Evolutionary conservation across 2,888 invertebrate species (phyloP).

Genomic region (Drosophila paranaensis): DNA sequence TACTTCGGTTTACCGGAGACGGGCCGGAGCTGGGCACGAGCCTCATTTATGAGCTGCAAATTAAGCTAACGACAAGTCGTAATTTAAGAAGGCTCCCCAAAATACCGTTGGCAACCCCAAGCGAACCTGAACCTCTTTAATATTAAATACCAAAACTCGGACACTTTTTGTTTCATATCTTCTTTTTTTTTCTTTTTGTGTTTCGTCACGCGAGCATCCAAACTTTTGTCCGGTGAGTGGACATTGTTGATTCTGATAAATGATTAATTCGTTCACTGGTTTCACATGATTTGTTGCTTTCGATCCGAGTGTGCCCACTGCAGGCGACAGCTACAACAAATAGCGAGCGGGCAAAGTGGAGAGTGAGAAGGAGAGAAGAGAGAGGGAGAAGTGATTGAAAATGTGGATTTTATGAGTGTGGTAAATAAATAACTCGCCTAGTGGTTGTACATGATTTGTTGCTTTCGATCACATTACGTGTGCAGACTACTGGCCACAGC

Average conservation of each 20-base stretch:
- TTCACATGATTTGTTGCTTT: slow-evolving; percentile 8
- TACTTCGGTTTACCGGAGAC: slow-evolving; percentile 12
- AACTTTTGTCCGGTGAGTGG: neutral
- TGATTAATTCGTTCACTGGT: slow-evolving; percentile 7
- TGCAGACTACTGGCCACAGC: neutral
- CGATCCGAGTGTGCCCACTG: neutral
- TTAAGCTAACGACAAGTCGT: slow-evolving; percentile 50
- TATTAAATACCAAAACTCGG: neutral
- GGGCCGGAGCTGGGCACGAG: neutral
- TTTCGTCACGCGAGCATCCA: neutral
- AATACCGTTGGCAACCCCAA: slow-evolving; percentile 27
- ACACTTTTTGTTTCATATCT: neutral
- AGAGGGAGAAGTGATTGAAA: neutral
- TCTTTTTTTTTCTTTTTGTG: neutral
- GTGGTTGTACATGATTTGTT: slow-evolving; percentile 2
- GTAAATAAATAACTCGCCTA: neutral
- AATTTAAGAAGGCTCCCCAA: slow-evolving; percentile 44
- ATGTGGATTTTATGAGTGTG: slow-evolving; percentile 8
- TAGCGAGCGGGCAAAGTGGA: neutral
- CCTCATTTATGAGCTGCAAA: slow-evolving; percentile 67
- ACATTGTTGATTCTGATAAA: slow-evolving; percentile 13
- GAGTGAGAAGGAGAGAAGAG: neutral
- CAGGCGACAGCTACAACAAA: neutral
- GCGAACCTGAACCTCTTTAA: neutral
- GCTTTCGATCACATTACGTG: neutral